Base-by-base conservation (phyloP, 2,113 vertebrate species). In the Entelurus aequoreus region DNA sequence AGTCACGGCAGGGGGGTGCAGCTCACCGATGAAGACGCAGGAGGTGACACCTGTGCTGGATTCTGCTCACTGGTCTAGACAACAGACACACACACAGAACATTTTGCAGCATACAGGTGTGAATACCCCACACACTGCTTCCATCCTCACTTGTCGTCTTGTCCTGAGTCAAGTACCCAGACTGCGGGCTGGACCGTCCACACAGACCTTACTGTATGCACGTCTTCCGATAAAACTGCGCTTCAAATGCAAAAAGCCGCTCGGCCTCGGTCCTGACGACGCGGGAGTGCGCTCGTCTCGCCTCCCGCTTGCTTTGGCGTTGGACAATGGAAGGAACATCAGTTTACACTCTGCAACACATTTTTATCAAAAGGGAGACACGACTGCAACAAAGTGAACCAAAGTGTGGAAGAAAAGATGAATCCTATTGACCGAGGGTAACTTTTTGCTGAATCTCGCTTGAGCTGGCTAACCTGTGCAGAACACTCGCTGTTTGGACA, bases 21-120 rank as follows among this genome's bases (percentile, higher is more conserved):
- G 72, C 90, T 99, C 78, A 88, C 91, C 2, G 84, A 89, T 51
- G 91, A 94, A 57, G 91, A 90, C 48, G 89, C 88, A 0, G 87
- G 88, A 63, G 88, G 85, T 44, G 90, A 92, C 62, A 60, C 78
- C 35, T 99, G 97, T 42, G 81, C 93, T 1, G 94, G 97, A 72
- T 98, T 97, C 74, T 99, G 96, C 85, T 94, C 96, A 77, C 74
- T 98, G 87, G 79, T 96, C 71, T 98, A 93, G 90, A 90, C 85
- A 0, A 21, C 62, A 5, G 14, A 12, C 28, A n/a, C 52, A 51
- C 36, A 28, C 38, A 54, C 51, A 68, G 15, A 54, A 44, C 65
- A 16, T 3, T 15, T 48, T 49, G 16, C 66, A 15, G 56, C 55
- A 73, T 6, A 66, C 56, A 61, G 5, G 8, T 42, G 50, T 59